Percentiles rank a stretch among this genome's conserved stretches.
Evolutionary conservation across 2,888 invertebrate species (phyloP).

Genomic region (Busseola fusca): DNA sequence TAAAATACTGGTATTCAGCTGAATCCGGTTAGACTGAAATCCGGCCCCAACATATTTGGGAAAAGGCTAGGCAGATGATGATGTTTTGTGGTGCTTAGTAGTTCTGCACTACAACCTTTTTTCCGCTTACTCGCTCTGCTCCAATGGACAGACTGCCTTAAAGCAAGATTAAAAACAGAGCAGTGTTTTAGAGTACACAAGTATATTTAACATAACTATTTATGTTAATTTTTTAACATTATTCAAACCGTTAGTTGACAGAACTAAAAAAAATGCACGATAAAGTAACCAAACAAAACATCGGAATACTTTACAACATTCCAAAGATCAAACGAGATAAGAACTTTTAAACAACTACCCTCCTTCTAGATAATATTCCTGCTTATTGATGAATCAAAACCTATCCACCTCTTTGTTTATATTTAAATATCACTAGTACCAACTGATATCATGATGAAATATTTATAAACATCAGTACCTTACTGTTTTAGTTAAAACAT

Average conservation of each 20-base stretch:
- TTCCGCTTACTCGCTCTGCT: not conserved
- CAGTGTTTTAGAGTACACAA: not conserved
- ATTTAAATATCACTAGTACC: not conserved
- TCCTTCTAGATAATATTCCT: constrained; percentile 16
- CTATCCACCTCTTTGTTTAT: not conserved
- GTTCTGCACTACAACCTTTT: not conserved
- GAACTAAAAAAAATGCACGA: not conserved
- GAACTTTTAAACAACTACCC: constrained; percentile 32
- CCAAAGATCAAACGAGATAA: constrained; percentile 28
- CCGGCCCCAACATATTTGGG: too few relatives aligned
- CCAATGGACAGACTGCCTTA: not conserved
- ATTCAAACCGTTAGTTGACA: too few relatives aligned
- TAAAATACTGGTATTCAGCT: too few relatives aligned
- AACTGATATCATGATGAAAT: constrained; percentile 9
- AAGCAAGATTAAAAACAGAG: not conserved
- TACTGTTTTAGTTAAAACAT: not conserved
- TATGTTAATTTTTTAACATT: too few relatives aligned
- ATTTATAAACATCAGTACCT: not conserved
- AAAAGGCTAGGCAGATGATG: too few relatives aligned
- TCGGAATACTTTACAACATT: constrained; percentile 26
- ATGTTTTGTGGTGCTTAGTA: not conserved
- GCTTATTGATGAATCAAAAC: constrained; percentile 13
- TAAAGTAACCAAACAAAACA: constrained; percentile 13
- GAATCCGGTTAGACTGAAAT: too few relatives aligned
- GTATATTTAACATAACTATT: too few relatives aligned